These are phyloP conservation scores for Danio aesculapii DNA, from an alignment of 2,797 vertebrate species.

Conservation along the genomic window DNA sequence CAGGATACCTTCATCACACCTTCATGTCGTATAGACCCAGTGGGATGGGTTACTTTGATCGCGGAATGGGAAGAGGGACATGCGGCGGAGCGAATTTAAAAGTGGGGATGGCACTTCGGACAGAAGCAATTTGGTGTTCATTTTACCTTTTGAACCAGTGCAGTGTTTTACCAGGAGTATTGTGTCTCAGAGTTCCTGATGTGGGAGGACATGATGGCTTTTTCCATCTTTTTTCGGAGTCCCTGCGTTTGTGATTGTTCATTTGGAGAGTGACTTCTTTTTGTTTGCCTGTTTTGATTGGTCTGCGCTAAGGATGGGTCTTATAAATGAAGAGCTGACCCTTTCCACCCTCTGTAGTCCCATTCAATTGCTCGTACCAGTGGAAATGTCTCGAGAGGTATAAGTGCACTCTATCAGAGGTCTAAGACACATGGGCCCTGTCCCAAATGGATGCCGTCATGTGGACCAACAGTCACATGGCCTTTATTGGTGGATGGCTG, in stretches of 20 bases:
- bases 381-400: constrained; percentile 1
- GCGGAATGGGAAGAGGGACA: constrained; percentile 61
- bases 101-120: constrained; percentile 63
- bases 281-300: constrained; percentile 58
- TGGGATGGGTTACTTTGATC: constrained; percentile 59
- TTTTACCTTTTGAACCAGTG: constrained; percentile 68
- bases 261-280: constrained; percentile 45
- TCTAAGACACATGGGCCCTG: constrained; percentile 3
- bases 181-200: constrained; percentile 67
- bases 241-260: constrained; percentile 22
- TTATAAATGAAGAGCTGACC: constrained; percentile 56
- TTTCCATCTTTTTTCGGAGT: constrained; percentile 55
- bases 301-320: constrained; percentile 36
- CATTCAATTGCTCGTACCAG: neutral
- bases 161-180: constrained; percentile 63
- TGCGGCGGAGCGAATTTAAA: constrained; percentile 62
- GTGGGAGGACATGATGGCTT: constrained; percentile 69
- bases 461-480: neutral
- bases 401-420: constrained; percentile 8
- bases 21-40: constrained; percentile 13
- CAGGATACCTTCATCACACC: constrained; percentile 56
- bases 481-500: neutral
- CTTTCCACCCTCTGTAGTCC: constrained; percentile 22
- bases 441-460: neutral
- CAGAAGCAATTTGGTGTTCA: constrained; percentile 69